Evolutionary conservation across 2,797 vertebrate genomes (phyloP).

Genomic region (Pantherophis alleghaniensis): DNA sequence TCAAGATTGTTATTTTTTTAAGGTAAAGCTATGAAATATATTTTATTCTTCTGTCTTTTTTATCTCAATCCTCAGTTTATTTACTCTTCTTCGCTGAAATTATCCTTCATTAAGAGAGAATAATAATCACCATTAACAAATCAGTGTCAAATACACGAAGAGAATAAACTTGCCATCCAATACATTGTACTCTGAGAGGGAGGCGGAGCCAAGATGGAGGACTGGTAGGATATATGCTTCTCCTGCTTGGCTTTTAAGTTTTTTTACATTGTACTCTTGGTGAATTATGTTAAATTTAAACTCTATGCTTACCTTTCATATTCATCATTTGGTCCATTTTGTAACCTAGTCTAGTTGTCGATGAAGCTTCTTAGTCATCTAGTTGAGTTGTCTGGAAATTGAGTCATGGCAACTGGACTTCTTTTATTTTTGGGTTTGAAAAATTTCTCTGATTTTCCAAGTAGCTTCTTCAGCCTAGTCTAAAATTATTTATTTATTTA

Average conservation of each 20-base stretch:
- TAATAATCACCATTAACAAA: constrained; percentile 26
- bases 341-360: not conserved
- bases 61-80: not conserved
- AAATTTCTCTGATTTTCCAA: not conserved
- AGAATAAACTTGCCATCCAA: constrained; percentile 53
- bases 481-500: not conserved
- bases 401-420: not conserved
- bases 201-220: too few relatives aligned
- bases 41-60: not conserved
- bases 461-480: fast-evolving
- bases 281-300: constrained; percentile 52
- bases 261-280: constrained; percentile 31
- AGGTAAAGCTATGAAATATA: not conserved
- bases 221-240: too few relatives aligned
- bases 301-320: constrained; percentile 39
- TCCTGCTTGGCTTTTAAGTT: too few relatives aligned
- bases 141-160: constrained; percentile 45
- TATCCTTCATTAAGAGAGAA: not conserved
- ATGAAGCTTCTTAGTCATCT: not conserved
- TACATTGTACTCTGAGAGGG: constrained; percentile 27
- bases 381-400: not conserved
- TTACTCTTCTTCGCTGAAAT: not conserved
- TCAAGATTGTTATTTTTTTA: not conserved
- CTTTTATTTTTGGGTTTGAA: not conserved
- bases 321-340: constrained; percentile 6